Percentiles rank a stretch among this genome's conserved stretches.
Evolutionary conservation across 92 coral and sea anemone genomes (phyloP).

Genomic region (Nematostella vectensis): DNA sequence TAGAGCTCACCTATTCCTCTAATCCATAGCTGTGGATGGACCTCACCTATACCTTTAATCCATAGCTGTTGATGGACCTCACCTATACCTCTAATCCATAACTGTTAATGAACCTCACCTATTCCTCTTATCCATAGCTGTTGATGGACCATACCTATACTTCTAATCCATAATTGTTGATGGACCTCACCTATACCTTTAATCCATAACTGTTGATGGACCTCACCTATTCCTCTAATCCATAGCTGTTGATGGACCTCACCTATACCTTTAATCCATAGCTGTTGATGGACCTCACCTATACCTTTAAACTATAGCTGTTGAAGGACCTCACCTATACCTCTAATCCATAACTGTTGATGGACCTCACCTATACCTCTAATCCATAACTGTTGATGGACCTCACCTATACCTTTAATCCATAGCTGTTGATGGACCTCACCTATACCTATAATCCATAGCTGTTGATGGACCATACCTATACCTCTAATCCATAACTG

Average conservation of each 20-base stretch:
- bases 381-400: not conserved
- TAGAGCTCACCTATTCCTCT: too few species aligned
- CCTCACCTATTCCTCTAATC: not conserved
- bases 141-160: not conserved
- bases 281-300: not conserved
- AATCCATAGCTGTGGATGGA: not conserved
- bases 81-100: not conserved
- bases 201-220: not conserved
- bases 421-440: not conserved
- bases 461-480: not conserved
- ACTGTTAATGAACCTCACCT: not conserved
- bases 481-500: not conserved
- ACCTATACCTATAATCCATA: not conserved
- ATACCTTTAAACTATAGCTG: not conserved
- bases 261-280: not conserved
- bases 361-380: not conserved
- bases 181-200: not conserved
- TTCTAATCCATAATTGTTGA: not conserved
- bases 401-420: not conserved
- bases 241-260: not conserved
- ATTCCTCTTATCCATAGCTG: not conserved
- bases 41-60: not conserved
- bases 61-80: not conserved
- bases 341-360: not conserved
- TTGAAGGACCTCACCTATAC: not conserved